Base-by-base conservation (phyloP, 2,888 invertebrate genomes). In the Alsophila aescularia region DNA sequence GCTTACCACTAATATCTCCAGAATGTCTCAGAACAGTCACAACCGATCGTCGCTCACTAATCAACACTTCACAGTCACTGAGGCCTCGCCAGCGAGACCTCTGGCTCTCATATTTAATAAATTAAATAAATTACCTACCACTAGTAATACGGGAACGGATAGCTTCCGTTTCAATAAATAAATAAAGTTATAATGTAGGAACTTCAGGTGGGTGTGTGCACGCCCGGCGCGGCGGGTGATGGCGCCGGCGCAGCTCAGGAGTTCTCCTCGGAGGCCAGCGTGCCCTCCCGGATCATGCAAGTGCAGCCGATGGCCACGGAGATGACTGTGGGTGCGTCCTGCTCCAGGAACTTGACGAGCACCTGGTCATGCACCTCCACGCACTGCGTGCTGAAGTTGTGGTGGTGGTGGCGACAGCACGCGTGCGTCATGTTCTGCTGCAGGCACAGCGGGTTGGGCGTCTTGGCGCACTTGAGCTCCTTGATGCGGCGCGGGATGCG, bases 251-350 rank as follows among this genome's bases (percentile, higher is more conserved):
- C 71, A 68, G 66, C 83, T 77, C 70, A 85, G 37, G 52, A 40
- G 61, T 54, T n/a, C n/a, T n/a, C 60, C 53, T 64, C 69, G 65
- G 12, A 36, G 39, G 77, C 78, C 35, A 13, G 18, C 43, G 73
- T 62, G 53, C 66, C 65, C 65, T 75, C 67, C 61, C 73, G 71
- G 64, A 88, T 77, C 73, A 88, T 78, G 80, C 90, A 90, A 34
- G 82, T 70, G 85, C 90, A 90, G 71, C 90, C 90, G 56, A 90
- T 88, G 9, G 82, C 69, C 71, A 90, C 89, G 57, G 73, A 72
- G 60, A 73, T 56, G 47, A 68, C 54, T n/a, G 40, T 27, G 39
- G 54, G 60, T 52, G 58, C 45, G 50, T 70, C 68, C 53, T 13
- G 49, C 43, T 58, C 58, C 58, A 69, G 73, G 81, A 78, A 83